phyloP scores from a whole-genome alignment of 2,888 invertebrate genomes.

The Phyllotreta striolata region DNA sequence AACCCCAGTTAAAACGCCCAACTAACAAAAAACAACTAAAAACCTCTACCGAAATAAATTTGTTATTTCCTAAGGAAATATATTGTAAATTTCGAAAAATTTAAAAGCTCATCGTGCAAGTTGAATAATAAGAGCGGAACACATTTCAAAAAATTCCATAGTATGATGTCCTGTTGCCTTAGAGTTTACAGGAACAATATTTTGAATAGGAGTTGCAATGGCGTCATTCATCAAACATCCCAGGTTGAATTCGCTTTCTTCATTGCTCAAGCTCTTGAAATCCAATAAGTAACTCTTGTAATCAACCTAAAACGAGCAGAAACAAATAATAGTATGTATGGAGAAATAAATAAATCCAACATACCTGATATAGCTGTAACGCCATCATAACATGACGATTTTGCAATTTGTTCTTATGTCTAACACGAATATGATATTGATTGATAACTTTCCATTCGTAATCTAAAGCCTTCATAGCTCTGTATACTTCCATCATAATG shows the following conservation, averaged over 20 bases:
- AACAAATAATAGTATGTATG: constrained; percentile 6
- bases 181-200: constrained; percentile 45
- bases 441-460: constrained; percentile 99
- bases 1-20: too few species aligned
- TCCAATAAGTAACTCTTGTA: constrained; percentile 97
- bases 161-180: constrained; percentile 84
- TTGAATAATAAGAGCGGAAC: constrained; percentile 97
- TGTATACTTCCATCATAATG: constrained; percentile 99
- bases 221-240: constrained; percentile 55
- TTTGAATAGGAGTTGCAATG: constrained; percentile 56
- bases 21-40: background rate
- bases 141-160: constrained; percentile 99
- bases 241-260: constrained; percentile 67
- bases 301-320: constrained; percentile 72
- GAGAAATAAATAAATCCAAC: constrained; percentile 12
- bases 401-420: constrained; percentile 87
- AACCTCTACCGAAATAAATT: background rate
- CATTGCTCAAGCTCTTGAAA: constrained; percentile 92
- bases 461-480: constrained; percentile 98
- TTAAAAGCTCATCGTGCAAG: constrained; percentile 83
- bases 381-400: constrained; percentile 93
- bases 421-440: constrained; percentile 93
- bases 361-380: constrained; percentile 91
- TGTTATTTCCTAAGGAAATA: background rate
- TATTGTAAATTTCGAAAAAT: background rate